These are phyloP conservation scores for Protophormia terraenovae DNA, from an alignment of 2,888 invertebrate species.

Conservation along the genomic window DNA sequence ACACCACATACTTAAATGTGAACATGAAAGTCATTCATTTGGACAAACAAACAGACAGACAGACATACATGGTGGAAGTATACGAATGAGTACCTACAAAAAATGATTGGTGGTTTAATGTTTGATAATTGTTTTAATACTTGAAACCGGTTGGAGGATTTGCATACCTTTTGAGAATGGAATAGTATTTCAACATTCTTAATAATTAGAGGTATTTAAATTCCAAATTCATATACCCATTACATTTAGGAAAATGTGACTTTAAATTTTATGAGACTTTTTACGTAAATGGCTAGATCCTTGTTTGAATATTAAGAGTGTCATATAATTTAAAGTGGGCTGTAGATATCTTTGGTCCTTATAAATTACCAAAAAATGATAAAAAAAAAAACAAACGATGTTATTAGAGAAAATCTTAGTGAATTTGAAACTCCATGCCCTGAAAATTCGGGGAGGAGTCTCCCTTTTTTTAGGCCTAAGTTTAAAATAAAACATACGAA, in stretches of 20 bases:
- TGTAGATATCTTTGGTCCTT: too few relatives aligned
- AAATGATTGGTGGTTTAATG: constrained; percentile 57
- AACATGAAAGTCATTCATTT: constrained; percentile 32
- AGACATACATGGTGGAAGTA: not conserved
- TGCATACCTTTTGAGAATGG: not conserved
- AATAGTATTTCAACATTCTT: not conserved
- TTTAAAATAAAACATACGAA: too few relatives aligned
- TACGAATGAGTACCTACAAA: constrained; percentile 9
- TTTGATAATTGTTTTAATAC: constrained; percentile 59
- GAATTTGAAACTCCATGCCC: too few relatives aligned
- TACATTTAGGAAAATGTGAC: not conserved
- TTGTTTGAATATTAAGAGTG: too few relatives aligned
- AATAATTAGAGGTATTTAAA: not conserved
- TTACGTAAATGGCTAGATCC: too few relatives aligned
- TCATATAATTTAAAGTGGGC: too few relatives aligned
- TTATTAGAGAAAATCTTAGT: too few relatives aligned
- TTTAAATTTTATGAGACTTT: too few relatives aligned
- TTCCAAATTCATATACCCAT: not conserved
- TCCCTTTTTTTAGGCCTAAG: too few relatives aligned
- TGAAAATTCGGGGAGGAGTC: too few relatives aligned
- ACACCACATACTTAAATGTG: constrained; percentile 50
- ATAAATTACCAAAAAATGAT: too few relatives aligned
- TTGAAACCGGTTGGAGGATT: constrained; percentile 25
- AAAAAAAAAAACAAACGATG: too few relatives aligned
- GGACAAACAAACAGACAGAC: not conserved